A percentile compares a stretch with the other conserved stretches of the same genome.
These are phyloP conservation scores for Montipora foliosa DNA, from an alignment of 64 coral and sea anemone genomes.

Conservation along the genomic window DNA sequence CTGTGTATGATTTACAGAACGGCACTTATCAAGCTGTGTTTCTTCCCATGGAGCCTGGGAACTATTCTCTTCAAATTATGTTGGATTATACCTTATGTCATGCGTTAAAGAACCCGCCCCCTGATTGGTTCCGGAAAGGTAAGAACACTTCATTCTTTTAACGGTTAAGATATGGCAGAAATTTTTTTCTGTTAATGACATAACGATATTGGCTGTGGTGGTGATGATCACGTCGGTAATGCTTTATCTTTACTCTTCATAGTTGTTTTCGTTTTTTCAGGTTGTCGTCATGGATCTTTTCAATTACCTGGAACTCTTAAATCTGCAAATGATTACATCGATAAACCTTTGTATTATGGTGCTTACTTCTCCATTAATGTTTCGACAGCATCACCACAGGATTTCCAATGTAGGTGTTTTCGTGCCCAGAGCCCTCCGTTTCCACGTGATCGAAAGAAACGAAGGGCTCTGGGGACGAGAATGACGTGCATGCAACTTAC, in stretches of 20 bases:
- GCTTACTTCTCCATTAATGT: constrained; percentile 55
- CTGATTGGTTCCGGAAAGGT: constrained; percentile 91
- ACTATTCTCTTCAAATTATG: constrained; percentile 56
- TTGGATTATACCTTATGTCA: constrained; percentile 92
- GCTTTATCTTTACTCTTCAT: no score
- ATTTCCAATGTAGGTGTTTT: constrained; percentile 50
- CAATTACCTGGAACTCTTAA: constrained; percentile 70
- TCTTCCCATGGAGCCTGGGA: constrained; percentile 75
- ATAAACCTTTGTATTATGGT: constrained; percentile 64
- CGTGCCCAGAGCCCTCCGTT: no score
- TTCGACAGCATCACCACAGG: background rate
- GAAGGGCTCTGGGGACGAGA: no score
- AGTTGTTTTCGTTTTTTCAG: background rate
- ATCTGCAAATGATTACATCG: constrained; percentile 68
- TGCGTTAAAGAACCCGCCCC: constrained; percentile 85
- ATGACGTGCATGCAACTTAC: no score
- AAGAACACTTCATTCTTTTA: background rate
- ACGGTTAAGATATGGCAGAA: no score
- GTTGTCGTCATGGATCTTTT: constrained; percentile 90
- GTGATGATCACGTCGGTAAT: background rate
- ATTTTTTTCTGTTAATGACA: no score
- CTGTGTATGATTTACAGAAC: constrained; percentile 85
- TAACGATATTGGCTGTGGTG: background rate
- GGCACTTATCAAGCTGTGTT: constrained; percentile 82
- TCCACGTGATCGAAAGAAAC: no score